Evolutionary conservation across 1,140 invertebrate species (phyloP), one percentile per base, ranked within the genome.

Genomic region (Fopius arisanus): DNA sequence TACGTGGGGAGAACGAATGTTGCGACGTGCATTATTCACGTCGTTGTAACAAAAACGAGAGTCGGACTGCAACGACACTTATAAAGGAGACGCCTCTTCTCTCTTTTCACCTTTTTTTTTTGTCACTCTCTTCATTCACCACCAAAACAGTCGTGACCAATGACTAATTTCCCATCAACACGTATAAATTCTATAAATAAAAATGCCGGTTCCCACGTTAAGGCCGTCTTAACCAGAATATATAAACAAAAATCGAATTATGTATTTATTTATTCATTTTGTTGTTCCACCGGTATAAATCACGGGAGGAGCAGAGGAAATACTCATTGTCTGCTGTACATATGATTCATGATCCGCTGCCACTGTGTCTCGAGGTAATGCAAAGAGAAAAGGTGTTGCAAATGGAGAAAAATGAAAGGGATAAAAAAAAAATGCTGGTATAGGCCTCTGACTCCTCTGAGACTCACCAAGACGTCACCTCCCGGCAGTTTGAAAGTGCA

Each of bases 401-500:
- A 37, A 63, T 33, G 51, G 23, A 41, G 37, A 54, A 54, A 37
- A 51, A 40, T 37, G 48, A 70, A 33, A 59, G 69, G 63, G 62
- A 69, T 48, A 28, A 66, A 40, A 70, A 43, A 65, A 33, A 65
- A 31, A 65, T 31, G 12, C 16, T 28, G 67, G 29, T 23, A 51
- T 65, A 63, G 67, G 33, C 33, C 41, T 19, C 40, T 23, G 29
- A 41, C 33, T 37, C 26, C 63, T 29, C 54, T 9, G 67, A 68
- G 67, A 62, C 62, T 59, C 41, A 43, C 48, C 67, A 48, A 62
- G 31, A 70, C 67, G 51, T 74, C 72, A 67, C 67, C 72, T 73
- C 71, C n/a, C 74, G 77, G 75, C 78, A 72, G 75, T 78, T 80
- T 73, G 73, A 79, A 79, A 80, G 80, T 80, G 54, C 81, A 77